A percentile compares a stretch with the other conserved stretches of the same genome.
Evolutionary conservation across 92 coral and sea anemone species (phyloP).

Genomic region (Desmophyllum pertusum): DNA sequence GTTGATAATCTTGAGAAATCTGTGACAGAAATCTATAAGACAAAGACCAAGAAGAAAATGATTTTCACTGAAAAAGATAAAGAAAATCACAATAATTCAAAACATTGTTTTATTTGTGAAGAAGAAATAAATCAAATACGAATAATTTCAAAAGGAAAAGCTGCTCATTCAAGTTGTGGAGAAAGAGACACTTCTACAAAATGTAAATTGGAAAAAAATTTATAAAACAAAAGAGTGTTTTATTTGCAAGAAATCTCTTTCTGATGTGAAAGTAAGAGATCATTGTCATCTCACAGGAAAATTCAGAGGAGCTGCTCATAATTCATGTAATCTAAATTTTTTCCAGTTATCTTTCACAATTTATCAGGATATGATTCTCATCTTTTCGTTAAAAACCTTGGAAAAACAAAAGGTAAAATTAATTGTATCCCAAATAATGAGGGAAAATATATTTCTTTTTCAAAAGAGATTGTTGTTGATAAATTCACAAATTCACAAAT

Average conservation of each 20-base stretch:
- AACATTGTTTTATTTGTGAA: not conserved
- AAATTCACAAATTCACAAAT: slow-evolving; percentile 10
- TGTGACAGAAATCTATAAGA: not conserved
- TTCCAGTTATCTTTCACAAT: slow-evolving; percentile 65
- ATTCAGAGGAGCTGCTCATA: slow-evolving; percentile 62
- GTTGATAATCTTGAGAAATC: not conserved
- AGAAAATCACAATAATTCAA: not conserved
- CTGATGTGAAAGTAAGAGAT: slow-evolving; percentile 43
- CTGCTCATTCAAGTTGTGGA: too few species aligned
- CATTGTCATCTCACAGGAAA: slow-evolving; percentile 67
- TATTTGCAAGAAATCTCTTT: slow-evolving; percentile 29
- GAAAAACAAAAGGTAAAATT: slow-evolving; percentile 45
- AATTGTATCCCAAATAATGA: slow-evolving; percentile 65
- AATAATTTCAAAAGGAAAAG: too few species aligned
- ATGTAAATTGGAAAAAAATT: too few species aligned
- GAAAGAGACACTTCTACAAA: too few species aligned
- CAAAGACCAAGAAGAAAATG: not conserved
- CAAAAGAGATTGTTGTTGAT: slow-evolving; percentile 43
- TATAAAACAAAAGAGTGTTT: not conserved
- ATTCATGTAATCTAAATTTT: slow-evolving; percentile 30
- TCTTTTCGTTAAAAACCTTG: slow-evolving; percentile 60
- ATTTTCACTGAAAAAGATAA: not conserved
- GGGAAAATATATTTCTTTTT: slow-evolving; percentile 58
- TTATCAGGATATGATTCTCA: slow-evolving; percentile 62
- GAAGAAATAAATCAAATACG: not conserved